A percentile compares a stretch with the other conserved stretches of the same genome.
These are phyloP conservation scores for Leptothorax acervorum DNA, from an alignment of 2,888 invertebrate species.

Conservation along the genomic window DNA sequence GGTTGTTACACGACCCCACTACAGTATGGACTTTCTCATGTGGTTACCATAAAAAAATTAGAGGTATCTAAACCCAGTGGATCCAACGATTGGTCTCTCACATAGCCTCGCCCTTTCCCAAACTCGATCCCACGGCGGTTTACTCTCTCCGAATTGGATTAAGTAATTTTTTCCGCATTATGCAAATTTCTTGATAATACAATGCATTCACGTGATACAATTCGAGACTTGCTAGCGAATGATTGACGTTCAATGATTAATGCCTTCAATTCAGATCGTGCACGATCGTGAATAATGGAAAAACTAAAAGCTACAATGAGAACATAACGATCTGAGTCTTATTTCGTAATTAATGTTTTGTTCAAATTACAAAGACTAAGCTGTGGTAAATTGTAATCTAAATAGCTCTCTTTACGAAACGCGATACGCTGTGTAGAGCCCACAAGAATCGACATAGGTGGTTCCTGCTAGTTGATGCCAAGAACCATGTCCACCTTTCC, in stretches of 20 bases:
- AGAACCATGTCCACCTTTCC: background rate
- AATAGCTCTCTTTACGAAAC: background rate
- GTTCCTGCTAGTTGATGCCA: background rate
- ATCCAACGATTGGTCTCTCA: conserved; percentile 59
- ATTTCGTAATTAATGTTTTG: background rate
- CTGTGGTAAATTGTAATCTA: background rate
- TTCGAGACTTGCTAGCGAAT: conserved; percentile 41
- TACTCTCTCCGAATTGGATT: conserved; percentile 39
- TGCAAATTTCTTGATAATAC: conserved; percentile 53
- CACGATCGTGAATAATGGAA: background rate
- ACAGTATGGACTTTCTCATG: conserved; percentile 77
- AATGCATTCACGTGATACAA: conserved; percentile 17
- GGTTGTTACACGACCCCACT: conserved; percentile 55
- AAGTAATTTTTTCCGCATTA: conserved; percentile 54
- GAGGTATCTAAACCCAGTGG: conserved; percentile 67
- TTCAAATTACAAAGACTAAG: background rate
- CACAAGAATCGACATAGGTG: background rate
- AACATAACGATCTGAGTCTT: background rate
- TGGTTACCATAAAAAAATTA: conserved; percentile 75
- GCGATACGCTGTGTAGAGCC: background rate
- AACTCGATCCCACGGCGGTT: conserved; percentile 63
- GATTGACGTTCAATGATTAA: conserved; percentile 61
- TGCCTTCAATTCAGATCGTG: background rate
- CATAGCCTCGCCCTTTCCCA: conserved; percentile 60
- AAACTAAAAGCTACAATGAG: background rate